Evolutionary conservation across 2,888 invertebrate genomes (phyloP).

Genomic region (Drosophila stalkeri): DNA sequence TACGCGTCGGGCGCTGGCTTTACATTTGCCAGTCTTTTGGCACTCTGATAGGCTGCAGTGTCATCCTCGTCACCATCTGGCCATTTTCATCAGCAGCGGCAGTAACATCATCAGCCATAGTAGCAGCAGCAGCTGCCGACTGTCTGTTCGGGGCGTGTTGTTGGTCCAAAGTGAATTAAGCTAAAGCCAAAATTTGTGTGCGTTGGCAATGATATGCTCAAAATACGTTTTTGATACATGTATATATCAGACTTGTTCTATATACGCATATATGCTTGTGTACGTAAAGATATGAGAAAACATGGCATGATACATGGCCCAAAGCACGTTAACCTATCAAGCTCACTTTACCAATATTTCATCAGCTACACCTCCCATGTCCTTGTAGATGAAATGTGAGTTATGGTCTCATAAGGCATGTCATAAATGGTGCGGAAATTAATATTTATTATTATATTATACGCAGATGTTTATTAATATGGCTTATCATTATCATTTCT

Average conservation of each 20-base stretch:
- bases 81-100: slow-evolving; percentile 23
- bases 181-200: slow-evolving; percentile 46
- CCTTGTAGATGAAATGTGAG: slow-evolving; percentile 16
- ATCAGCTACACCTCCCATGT: slow-evolving; percentile 17
- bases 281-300: background rate
- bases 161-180: slow-evolving; percentile 54
- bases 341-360: slow-evolving; percentile 44
- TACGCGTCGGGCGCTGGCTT: slow-evolving; percentile 19
- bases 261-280: background rate
- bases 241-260: background rate
- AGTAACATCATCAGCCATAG: slow-evolving; percentile 6
- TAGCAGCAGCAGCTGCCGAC: slow-evolving; percentile 1
- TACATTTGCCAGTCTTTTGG: slow-evolving; percentile 19
- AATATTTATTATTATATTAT: background rate
- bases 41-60: slow-evolving; percentile 31
- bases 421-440: slow-evolving; percentile 11
- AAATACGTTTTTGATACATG: slow-evolving; percentile 22
- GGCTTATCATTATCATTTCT: background rate
- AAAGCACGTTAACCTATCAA: slow-evolving; percentile 74
- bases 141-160: slow-evolving; percentile 19
- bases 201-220: slow-evolving; percentile 42
- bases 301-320: slow-evolving; percentile 41
- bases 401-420: slow-evolving; percentile 23
- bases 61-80: slow-evolving; percentile 47
- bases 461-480: background rate